Percentiles rank a stretch among this genome's conserved stretches.
Evolutionary conservation across 1,140 invertebrate genomes (phyloP).

Genomic region (Orius laevigatus): DNA sequence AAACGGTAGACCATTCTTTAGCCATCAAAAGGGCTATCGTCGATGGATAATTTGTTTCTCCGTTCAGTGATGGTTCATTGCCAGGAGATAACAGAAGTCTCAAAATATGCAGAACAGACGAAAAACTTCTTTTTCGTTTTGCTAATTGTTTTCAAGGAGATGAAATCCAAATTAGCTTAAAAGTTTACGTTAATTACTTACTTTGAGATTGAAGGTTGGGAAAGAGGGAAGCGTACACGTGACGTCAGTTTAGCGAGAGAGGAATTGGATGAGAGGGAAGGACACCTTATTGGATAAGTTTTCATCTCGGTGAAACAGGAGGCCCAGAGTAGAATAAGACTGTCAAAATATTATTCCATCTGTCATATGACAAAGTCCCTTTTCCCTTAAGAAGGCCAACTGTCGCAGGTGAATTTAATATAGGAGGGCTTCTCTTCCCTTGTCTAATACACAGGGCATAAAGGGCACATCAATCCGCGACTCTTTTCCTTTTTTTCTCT

Average conservation of each 20-base stretch:
- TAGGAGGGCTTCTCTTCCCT: conserved; percentile 2
- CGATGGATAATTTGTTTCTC: too few relatives aligned
- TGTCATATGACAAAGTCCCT: conserved; percentile 14
- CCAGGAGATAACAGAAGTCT: too few relatives aligned
- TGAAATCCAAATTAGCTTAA: background rate
- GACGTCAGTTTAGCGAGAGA: background rate
- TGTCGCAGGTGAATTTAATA: conserved; percentile 19
- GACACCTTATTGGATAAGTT: conserved; percentile 20
- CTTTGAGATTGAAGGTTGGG: background rate
- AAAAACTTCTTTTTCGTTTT: background rate
- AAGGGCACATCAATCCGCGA: conserved; percentile 15
- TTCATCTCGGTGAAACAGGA: conserved; percentile 5
- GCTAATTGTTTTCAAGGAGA: background rate
- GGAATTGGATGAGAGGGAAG: conserved; percentile 1
- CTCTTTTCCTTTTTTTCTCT: conserved; percentile 6
- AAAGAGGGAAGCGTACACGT: background rate
- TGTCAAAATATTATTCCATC: conserved; percentile 20
- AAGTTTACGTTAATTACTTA: background rate
- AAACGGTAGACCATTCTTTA: too few relatives aligned
- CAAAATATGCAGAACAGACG: background rate
- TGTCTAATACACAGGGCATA: conserved; percentile 13
- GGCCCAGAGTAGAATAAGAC: conserved; percentile 14
- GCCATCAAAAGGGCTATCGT: too few relatives aligned
- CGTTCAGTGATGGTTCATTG: too few relatives aligned
- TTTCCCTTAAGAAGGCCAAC: conserved; percentile 6